Evolutionary conservation across 2,797 vertebrate species (phyloP), one percentile per base, ranked within the genome.

Genomic region (Tangara arthus): DNA sequence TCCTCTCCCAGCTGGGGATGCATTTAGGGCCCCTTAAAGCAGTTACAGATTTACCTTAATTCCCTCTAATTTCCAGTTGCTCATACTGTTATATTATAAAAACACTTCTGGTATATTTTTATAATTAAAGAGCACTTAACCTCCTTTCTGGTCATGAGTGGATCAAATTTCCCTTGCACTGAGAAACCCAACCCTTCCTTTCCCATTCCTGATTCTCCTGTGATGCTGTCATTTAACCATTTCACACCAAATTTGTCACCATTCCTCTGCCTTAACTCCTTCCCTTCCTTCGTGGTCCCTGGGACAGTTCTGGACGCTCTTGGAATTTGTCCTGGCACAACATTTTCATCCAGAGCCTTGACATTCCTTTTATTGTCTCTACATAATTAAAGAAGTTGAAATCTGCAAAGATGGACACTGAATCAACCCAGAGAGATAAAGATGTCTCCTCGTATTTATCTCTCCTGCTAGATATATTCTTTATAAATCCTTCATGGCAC

Each of bases 401-500:
- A 81, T 76, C 59, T 92, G 81, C 53, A 9, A 46, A 91, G 90
- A 87, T 84, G 84, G 95, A 95, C 94, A 73, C 64, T 1, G 4
- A 69, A 81, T 83, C 92, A 94, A 72, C 76, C 12, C 75, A 21
- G 55, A 21, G 92, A 95, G 87, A 94, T 89, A 82, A 94, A 88
- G 87, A 90, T 72, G 91, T 94, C 94, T 79, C 6, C 78, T 93
- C 8, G 3, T 93, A 70, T 96, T 95, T 95, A 87, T 93, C 88
- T 80, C 81, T 87, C 72, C 75, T 78, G 61, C 61, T 56, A 93
- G 75, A 93, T 93, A 49, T 34, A 91, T 90, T 91, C 87, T 71
- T 93, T 92, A 90, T 95, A 95, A 94, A 94, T 94, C 94, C 91
- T 94, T 95, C 94, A 89, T 89, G 83, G 79, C 87, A 46, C 84